Base-by-base conservation (phyloP, 2,113 vertebrate genomes). In the Aramus guarauna region DNA sequence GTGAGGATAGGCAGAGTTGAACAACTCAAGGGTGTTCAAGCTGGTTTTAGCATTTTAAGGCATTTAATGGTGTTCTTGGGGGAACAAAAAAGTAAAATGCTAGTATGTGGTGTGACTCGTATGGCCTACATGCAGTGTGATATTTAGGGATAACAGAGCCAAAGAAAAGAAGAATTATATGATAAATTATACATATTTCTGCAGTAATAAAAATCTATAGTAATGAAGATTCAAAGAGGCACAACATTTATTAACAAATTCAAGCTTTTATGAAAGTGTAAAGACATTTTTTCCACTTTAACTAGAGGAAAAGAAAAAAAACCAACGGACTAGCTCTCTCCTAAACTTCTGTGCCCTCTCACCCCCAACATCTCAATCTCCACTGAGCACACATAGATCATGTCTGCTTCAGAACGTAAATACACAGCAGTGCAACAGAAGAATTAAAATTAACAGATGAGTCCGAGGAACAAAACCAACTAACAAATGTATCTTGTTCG, bases 401-500 rank as follows among this genome's bases (percentile, higher is more conserved):
- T 34, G 93, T 87, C 93, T 94, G 91, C 94, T 90, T 87, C 90
- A 47, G 88, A 83, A 60, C 17, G 41, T 48, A 53, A 94, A 96
- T 88, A 90, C 90, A 85, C 63, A 90, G 90, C 18, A 22, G 69
- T 58, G 89, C 72, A 74, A 69, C 48, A 26, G 83, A 85, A 97
- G 89, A 90, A 83, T 91, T 92, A 88, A 91, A 92, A 69, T 92
- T 94, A 93, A 63, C 85, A 32, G 27, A 56, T 22, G 79, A 94
- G n/a, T 95, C 84, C 90, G 60, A 39, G 89, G 77, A 97, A 97
- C 52, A 90, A 95, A 96, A 95, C 69, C 74, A 82, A 34, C 90
- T 93, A 95, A 97, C 97, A 97, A 98, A 98, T 95, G 95, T 95
- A 94, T 96, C 97, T 97, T 97, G 94, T 96, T 97, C 96, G 90